Base-by-base conservation (phyloP, 2,113 vertebrate genomes). In the Ahaetulla prasina region DNA sequence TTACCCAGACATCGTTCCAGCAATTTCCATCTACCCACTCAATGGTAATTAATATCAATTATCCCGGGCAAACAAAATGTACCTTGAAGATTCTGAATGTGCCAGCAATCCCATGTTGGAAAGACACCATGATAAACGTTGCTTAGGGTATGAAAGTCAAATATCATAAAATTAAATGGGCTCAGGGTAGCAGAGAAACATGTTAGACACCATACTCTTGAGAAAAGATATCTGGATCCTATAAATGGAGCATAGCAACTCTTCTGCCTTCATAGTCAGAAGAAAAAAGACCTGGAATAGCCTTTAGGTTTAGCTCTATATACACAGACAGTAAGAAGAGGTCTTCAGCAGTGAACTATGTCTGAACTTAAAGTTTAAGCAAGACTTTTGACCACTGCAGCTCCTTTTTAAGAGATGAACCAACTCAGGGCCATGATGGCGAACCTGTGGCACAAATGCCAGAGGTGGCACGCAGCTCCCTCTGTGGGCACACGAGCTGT, bases 41-140 rank as follows among this genome's bases (percentile, higher is more conserved):
- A 47, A 39, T 43, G 74, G 0, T 89, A 93, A 96, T 95, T 90
- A 92, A 87, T 20, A 94, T 49, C 94, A 96, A 92, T 95, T 92
- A 95, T 53, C 80, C 60, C 0, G 0, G 2, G 43, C 86, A 90
- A 93, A 3, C 87, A 84, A 0, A n/a, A 27, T 53, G 55, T 52
- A 89, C 85, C 35, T 88, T 88, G 50, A 80, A 53, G 90, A 93
- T 57, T 30, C 0, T 18, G n/a, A 57, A 23, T 30, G 45, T 12
- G 18, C 54, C 52, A 18, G 43, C 20, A 74, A 85, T 35, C 27
- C 10, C n/a, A 11, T 49, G 50, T 10, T 80, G 85, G 57, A 57
- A 80, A 27, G 85, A 23, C 57, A 30, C 89, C 22, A 49, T 10
- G 11, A 88, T 18, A 43, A 89, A 60, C 14, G 53, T 11, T 23